A percentile compares a stretch with the other conserved stretches of the same genome.
Conservation (phyloP, 1,140 invertebrate species). For the Daktulosphaira vitifoliae region DNA sequence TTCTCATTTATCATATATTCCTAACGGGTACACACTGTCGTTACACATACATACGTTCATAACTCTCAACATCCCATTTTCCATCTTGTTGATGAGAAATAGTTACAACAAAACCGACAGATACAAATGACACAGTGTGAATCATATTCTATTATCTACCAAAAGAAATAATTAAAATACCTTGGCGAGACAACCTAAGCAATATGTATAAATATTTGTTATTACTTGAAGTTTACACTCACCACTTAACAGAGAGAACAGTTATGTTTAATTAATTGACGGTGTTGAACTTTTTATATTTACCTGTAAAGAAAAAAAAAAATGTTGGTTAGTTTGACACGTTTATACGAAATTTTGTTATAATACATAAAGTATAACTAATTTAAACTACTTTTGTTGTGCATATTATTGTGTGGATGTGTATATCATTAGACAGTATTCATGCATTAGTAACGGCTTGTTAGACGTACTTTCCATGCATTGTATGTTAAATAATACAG, state of each 20-base stretch:
- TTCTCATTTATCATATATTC: neutral
- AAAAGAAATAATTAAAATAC: constrained; percentile 14
- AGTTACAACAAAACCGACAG: constrained; percentile 1
- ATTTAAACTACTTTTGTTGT: constrained; percentile 25
- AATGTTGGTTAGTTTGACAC: neutral
- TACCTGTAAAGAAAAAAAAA: constrained; percentile 26
- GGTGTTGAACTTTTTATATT: neutral
- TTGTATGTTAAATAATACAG: constrained; percentile 19
- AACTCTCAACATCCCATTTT: constrained; percentile 10
- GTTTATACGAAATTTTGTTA: neutral
- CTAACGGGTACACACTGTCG: no score
- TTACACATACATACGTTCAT: neutral
- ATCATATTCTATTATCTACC: neutral
- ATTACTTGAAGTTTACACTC: no score
- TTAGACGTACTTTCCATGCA: constrained; percentile 9
- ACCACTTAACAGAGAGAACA: no score
- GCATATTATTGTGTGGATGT: neutral
- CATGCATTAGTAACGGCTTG: constrained; percentile 26
- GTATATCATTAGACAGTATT: constrained; percentile 27
- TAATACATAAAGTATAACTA: neutral
- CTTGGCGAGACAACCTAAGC: neutral
- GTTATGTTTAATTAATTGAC: no score
- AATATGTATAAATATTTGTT: no score
- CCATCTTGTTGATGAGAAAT: constrained; percentile 17
- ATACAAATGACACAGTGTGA: constrained; percentile 12